phyloP scores from a whole-genome alignment of 2,888 invertebrate species.

The Azorinus chamasolen region DNA sequence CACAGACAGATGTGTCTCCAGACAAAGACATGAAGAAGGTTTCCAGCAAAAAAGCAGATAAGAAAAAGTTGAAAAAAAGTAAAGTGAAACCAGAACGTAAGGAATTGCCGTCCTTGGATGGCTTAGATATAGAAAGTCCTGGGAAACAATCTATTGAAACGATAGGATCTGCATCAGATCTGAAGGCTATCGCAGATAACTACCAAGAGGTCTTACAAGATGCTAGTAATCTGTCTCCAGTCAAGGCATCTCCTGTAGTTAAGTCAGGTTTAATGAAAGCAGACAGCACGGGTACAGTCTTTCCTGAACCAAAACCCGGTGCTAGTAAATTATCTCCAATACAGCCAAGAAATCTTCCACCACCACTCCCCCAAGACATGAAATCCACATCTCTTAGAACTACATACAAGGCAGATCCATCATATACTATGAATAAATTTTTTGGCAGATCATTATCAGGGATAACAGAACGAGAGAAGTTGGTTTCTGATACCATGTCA shows the following conservation, averaged over 20 bases:
- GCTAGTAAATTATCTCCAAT: constrained; percentile 67
- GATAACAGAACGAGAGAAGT: constrained; percentile 22
- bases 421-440: constrained; percentile 60
- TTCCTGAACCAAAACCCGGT: constrained; percentile 53
- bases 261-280: too few species aligned
- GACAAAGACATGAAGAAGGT: constrained; percentile 30
- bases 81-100: constrained; percentile 26
- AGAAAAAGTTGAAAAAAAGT: constrained; percentile 43
- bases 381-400: constrained; percentile 73
- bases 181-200: constrained; percentile 61
- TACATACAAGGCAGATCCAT: constrained; percentile 74
- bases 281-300: too few species aligned
- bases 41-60: constrained; percentile 31
- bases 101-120: constrained; percentile 47
- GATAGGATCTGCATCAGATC: constrained; percentile 62
- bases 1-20: neutral
- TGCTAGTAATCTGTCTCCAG: constrained; percentile 10
- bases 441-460: constrained; percentile 61
- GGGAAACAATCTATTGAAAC: constrained; percentile 52
- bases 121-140: constrained; percentile 29
- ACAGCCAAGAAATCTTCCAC: constrained; percentile 67
- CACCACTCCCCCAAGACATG: constrained; percentile 74
- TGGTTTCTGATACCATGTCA: constrained; percentile 57
- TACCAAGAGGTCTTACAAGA: constrained; percentile 51
- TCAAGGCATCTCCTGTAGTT: constrained; percentile 21